Evolutionary conservation across 2,797 vertebrate genomes (phyloP).

Genomic region (Meda fulgida): DNA sequence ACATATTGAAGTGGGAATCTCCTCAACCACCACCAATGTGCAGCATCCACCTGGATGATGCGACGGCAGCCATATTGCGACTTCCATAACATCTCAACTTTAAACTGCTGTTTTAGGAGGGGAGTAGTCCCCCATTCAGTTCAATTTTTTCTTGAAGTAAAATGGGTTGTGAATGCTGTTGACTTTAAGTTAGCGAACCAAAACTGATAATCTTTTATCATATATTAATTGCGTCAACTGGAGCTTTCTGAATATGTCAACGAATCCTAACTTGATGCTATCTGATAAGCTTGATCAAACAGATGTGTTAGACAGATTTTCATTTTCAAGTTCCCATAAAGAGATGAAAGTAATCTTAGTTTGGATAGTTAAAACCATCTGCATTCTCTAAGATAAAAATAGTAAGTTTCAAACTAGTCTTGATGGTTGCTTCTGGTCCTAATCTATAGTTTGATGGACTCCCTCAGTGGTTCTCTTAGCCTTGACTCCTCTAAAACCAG

Average conservation of each 20-base stretch:
- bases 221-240: background rate
- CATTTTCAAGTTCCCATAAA: background rate
- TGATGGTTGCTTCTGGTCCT: background rate
- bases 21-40: too few relatives aligned
- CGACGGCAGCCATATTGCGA: too few relatives aligned
- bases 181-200: background rate
- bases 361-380: constrained; percentile 18
- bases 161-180: background rate
- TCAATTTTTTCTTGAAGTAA: background rate
- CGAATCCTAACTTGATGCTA: background rate
- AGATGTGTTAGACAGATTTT: background rate
- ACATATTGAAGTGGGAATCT: too few relatives aligned
- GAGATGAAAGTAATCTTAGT: background rate
- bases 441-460: background rate
- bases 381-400: background rate
- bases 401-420: background rate
- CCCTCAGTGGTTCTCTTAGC: background rate
- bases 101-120: background rate
- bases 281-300: constrained; percentile 5
- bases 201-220: background rate
- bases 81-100: background rate
- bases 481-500: background rate
- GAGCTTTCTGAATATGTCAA: background rate
- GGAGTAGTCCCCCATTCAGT: background rate
- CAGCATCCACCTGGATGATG: too few relatives aligned